phyloP scores from a whole-genome alignment of 1,140 invertebrate genomes.

The Myzus persicae region DNA sequence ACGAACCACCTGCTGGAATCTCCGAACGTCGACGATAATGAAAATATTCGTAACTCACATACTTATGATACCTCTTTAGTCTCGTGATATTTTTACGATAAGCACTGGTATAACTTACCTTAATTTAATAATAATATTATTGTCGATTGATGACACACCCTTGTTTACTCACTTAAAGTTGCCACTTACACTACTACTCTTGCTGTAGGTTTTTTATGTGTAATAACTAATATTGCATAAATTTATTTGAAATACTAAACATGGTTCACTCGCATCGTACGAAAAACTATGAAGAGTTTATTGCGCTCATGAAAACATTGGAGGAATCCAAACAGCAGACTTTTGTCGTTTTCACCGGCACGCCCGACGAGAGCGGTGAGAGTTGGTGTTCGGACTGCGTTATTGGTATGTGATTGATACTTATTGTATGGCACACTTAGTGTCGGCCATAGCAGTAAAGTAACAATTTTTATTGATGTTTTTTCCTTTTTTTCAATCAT shows the following conservation, averaged over 20 bases:
- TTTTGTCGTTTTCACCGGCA: conserved; percentile 39
- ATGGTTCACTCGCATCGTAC: conserved; percentile 34
- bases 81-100: not conserved
- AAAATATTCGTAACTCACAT: too few species aligned
- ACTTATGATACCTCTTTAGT: too few species aligned
- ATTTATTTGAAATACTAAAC: not conserved
- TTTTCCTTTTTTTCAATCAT: not conserved
- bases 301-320: not conserved
- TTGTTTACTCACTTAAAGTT: too few species aligned
- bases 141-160: not conserved
- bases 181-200: not conserved
- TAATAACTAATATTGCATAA: not conserved
- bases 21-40: too few species aligned
- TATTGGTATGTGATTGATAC: conserved; percentile 66
- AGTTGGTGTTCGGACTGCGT: conserved; percentile 83
- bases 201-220: not conserved
- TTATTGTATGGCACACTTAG: not conserved
- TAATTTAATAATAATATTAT: too few species aligned
- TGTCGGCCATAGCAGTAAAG: not conserved
- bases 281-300: conserved; percentile 33
- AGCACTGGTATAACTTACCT: too few species aligned
- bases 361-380: conserved; percentile 64
- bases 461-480: not conserved
- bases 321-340: not conserved
- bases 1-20: too few species aligned